Evolutionary conservation across 2,888 invertebrate genomes (phyloP).

Genomic region (Mesorhabditis spiculigera): DNA sequence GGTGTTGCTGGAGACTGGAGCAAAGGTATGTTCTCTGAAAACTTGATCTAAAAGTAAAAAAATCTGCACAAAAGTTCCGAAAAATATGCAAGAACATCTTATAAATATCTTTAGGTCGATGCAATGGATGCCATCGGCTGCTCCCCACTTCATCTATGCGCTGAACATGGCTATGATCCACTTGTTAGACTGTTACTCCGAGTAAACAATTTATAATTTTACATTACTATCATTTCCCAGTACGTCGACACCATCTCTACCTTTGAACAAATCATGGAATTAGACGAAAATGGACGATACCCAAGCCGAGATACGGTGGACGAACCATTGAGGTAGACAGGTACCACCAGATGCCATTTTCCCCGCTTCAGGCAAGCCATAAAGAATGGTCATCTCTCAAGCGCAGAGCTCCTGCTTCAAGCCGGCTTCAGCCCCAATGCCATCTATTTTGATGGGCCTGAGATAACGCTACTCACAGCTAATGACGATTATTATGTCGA

Average conservation of each 20-base stretch:
- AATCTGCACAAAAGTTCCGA: background rate
- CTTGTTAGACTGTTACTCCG: constrained; percentile 50
- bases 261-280: constrained; percentile 32
- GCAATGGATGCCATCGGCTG: constrained; percentile 77
- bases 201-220: constrained; percentile 21
- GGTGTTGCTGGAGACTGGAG: constrained; percentile 72
- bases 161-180: constrained; percentile 66
- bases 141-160: constrained; percentile 83
- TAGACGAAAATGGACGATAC: constrained; percentile 36
- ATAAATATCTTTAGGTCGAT: constrained; percentile 64
- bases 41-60: constrained; percentile 13
- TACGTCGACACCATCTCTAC: constrained; percentile 41
- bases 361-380: constrained; percentile 12
- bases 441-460: constrained; percentile 65
- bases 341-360: background rate
- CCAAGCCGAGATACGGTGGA: constrained; percentile 63
- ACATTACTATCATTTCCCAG: constrained; percentile 15
- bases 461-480: constrained; percentile 78
- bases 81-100: background rate
- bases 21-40: constrained; percentile 34
- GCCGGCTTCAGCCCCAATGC: constrained; percentile 85
- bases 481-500: constrained; percentile 64
- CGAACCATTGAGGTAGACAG: constrained; percentile 71
- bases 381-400: constrained; percentile 61
- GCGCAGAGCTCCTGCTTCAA: constrained; percentile 70